Conservation (phyloP, 2,113 vertebrate genomes). For the Leucopsar rothschildi region DNA sequence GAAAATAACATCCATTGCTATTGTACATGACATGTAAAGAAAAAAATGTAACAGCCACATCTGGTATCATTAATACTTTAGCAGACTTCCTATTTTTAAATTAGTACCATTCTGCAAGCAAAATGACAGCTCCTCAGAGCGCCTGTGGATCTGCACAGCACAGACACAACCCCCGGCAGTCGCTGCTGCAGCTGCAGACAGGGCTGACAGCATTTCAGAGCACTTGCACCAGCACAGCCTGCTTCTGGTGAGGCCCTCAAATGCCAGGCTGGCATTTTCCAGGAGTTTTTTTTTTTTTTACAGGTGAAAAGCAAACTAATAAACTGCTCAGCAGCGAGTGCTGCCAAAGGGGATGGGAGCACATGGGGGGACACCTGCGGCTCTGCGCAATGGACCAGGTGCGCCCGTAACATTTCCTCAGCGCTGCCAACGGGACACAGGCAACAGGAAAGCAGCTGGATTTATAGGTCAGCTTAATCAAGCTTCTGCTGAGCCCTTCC, state of each 20-base stretch:
- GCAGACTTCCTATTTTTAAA: slow-evolving; percentile 60
- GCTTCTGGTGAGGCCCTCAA: not conserved
- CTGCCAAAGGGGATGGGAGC: not conserved
- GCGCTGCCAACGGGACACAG: not conserved
- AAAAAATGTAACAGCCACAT: slow-evolving; percentile 39
- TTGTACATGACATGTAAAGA: slow-evolving; percentile 36
- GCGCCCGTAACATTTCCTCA: not conserved
- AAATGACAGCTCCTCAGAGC: slow-evolving; percentile 46
- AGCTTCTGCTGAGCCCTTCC: not conserved
- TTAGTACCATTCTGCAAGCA: slow-evolving; percentile 47
- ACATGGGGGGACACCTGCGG: not conserved
- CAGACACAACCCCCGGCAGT: not conserved
- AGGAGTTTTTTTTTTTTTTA: not conserved
- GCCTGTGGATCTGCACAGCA: not conserved
- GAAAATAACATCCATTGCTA: not conserved
- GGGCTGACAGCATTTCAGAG: slow-evolving; percentile 7
- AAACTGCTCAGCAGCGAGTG: not conserved
- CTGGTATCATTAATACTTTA: slow-evolving; percentile 68
- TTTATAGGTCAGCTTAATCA: not conserved
- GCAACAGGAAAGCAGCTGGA: not conserved
- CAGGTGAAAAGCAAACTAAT: slow-evolving; percentile 41
- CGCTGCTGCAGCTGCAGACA: not conserved
- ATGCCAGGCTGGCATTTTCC: slow-evolving; percentile 9
- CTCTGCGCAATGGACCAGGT: not conserved
- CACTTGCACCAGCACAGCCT: not conserved